Conservation (phyloP, 2,888 invertebrate species). For the Mesorhabditis belari region DNA sequence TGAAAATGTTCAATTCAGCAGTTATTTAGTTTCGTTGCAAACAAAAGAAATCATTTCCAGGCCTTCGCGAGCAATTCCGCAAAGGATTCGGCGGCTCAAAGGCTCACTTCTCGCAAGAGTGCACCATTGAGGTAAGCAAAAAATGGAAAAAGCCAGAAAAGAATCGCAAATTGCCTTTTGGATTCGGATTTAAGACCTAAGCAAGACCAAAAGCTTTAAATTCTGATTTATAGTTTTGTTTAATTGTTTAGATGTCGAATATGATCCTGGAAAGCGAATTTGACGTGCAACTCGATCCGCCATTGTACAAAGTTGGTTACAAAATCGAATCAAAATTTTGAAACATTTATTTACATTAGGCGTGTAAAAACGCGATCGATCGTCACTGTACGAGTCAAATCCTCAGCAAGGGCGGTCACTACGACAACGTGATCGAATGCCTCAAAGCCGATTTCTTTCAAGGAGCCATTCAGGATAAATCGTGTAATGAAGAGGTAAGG, state of each 20-base stretch:
- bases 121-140: background rate
- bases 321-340: no score
- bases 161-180: no score
- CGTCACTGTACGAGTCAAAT: constrained; percentile 36
- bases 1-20: background rate
- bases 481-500: constrained; percentile 64
- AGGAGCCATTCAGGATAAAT: constrained; percentile 68
- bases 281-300: constrained; percentile 82
- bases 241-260: constrained; percentile 51
- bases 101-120: background rate
- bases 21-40: background rate
- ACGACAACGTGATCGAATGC: constrained; percentile 73
- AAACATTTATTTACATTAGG: no score
- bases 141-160: no score
- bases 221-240: no score
- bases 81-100: background rate
- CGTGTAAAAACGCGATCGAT: constrained; percentile 62
- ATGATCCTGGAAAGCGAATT: constrained; percentile 62
- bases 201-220: no score
- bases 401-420: constrained; percentile 36
- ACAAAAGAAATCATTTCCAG: no score
- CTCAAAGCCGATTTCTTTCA: constrained; percentile 72
- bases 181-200: no score
- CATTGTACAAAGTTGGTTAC: constrained; percentile 69
- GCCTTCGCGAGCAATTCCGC: background rate